A percentile compares a stretch with the other conserved stretches of the same genome.
Conservation (phyloP, 2,113 vertebrate genomes). For the Pedionomus torquatus region DNA sequence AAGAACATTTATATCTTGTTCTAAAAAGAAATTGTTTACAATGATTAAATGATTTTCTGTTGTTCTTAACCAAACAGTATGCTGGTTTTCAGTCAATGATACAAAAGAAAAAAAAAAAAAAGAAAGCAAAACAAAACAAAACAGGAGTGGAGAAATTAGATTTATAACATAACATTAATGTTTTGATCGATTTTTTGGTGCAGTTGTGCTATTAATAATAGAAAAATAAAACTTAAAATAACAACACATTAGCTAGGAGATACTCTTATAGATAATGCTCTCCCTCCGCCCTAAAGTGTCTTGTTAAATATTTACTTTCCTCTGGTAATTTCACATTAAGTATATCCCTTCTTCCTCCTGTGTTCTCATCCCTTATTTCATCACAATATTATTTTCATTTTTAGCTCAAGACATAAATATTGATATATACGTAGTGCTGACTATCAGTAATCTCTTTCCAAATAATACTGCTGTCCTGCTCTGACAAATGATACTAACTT, state of each 20-base stretch:
- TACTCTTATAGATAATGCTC: neutral
- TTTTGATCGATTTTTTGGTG: neutral
- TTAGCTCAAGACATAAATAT: neutral
- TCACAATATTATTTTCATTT: accelerated
- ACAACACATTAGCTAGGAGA: neutral
- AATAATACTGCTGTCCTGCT: neutral
- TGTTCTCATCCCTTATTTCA: neutral
- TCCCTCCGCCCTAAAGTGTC: accelerated
- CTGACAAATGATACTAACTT: neutral
- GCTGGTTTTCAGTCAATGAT: neutral
- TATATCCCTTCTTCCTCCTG: neutral
- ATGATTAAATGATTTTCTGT: neutral
- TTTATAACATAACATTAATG: neutral
- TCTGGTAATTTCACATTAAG: neutral
- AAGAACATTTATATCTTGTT: neutral
- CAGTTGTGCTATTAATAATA: neutral
- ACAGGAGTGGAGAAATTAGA: neutral
- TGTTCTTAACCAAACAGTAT: neutral
- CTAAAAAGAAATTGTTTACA: neutral
- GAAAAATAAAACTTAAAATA: neutral
- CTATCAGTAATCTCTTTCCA: neutral
- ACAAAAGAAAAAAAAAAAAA: neutral
- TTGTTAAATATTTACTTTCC: neutral
- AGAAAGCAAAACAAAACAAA: neutral
- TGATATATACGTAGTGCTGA: neutral